phyloP scores from a whole-genome alignment of 1,140 invertebrate species.

The Drosophila trapezifrons region DNA sequence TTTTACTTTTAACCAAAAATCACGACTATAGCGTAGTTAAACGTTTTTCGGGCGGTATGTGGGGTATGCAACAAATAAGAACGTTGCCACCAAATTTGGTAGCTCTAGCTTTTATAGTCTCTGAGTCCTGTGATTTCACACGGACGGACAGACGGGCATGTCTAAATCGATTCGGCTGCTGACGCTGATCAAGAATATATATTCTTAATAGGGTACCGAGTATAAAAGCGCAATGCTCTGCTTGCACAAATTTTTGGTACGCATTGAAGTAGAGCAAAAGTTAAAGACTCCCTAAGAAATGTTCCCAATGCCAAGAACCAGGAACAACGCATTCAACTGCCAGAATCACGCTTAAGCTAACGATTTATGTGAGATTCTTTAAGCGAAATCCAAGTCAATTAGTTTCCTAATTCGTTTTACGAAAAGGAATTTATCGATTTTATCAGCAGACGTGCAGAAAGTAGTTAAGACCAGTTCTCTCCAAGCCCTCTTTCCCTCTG shows the following conservation, averaged over 20 bases:
- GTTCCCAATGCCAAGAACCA: slow-evolving; percentile 2
- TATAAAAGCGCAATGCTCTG: too few species aligned
- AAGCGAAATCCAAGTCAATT: slow-evolving; percentile 82
- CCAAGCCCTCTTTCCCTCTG: slow-evolving; percentile 28
- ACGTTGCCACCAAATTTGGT: too few species aligned
- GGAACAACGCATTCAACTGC: slow-evolving; percentile 40
- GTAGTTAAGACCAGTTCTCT: slow-evolving; percentile 76
- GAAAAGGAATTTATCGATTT: slow-evolving; percentile 82
- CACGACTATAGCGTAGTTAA: too few species aligned
- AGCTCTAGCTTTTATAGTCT: too few species aligned
- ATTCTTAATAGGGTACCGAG: too few species aligned
- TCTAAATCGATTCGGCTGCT: too few species aligned
- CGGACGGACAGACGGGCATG: too few species aligned
- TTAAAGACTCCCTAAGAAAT: slow-evolving; percentile 12
- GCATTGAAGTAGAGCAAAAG: slow-evolving; percentile 34
- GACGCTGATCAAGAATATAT: too few species aligned
- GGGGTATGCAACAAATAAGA: too few species aligned
- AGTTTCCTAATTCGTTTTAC: slow-evolving; percentile 82
- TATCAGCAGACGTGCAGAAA: slow-evolving; percentile 82
- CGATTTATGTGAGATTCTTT: slow-evolving; percentile 83
- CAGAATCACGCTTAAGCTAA: slow-evolving; percentile 80
- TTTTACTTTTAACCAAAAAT: too few species aligned
- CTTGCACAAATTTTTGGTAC: slow-evolving; percentile 28
- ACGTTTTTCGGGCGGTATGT: too few species aligned
- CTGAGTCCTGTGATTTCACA: too few species aligned